Evolutionary conservation across 2,113 vertebrate genomes (phyloP), one percentile per base, ranked within the genome.

Genomic region (Tiliqua scincoides): DNA sequence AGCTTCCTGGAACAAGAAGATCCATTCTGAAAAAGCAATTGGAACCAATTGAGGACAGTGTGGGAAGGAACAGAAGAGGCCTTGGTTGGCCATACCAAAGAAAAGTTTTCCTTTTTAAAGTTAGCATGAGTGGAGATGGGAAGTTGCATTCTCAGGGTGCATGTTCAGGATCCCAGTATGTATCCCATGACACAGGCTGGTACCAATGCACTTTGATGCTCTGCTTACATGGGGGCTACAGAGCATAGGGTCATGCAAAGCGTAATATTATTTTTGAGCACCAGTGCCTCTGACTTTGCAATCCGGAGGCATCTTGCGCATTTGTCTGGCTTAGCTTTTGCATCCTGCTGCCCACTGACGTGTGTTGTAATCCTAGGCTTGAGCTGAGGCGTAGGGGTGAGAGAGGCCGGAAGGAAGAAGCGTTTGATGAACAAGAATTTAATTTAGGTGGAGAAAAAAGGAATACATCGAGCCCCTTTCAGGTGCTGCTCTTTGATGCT

Each of bases 401-500:
- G 88, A 63, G n/a, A 57, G 54, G 77, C 57, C 73, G 5, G 35
- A 65, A 78, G 43, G 61, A 18, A 27, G 82, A 43, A 85, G 83
- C 76, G 79, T 89, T 92, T 89, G 91, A 91, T 81, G 85, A 93
- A 89, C 30, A 14, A 6, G 43, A 23, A 73, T 72, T 37, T 74
- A 86, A 80, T 80, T 35, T 72, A 67, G 73, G 35, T 27, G 18
- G 40, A 59, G 25, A 23, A 48, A 43, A 87, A 85, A 85, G 57
- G 86, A 74, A 86, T 43, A 48, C 2, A 84, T 32, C 63, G 37
- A 59, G 7, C 79, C 82, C n/a, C 87, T 86, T 0, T 3, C 89
- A 93, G 81, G 93, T 92, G 87, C 83, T 92, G 85, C 84, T 85
- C 79, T 90, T 74, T 71, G 89, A 80, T 88, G 91, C 92, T 93